Evolutionary conservation across 2,888 invertebrate genomes (phyloP).

Genomic region (Lycaena phlaeas): DNA sequence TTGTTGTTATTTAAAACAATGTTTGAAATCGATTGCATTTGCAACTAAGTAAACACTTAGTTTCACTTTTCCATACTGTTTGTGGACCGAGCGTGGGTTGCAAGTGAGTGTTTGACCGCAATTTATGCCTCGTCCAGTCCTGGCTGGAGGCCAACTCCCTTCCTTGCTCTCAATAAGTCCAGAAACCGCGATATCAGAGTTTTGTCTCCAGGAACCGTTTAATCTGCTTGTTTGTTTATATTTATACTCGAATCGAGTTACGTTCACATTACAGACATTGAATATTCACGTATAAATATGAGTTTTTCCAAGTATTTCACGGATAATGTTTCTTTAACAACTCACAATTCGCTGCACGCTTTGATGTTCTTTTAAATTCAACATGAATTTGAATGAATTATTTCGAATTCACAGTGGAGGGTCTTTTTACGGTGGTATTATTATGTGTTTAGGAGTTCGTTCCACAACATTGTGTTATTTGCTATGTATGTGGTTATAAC

Average conservation of each 20-base stretch:
- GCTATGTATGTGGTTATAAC: too few species aligned
- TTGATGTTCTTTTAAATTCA: too few species aligned
- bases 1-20: neutral
- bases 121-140: conserved; percentile 38
- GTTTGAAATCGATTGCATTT: conserved; percentile 9
- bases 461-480: too few species aligned
- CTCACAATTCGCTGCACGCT: too few species aligned
- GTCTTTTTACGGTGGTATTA: too few species aligned
- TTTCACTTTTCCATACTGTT: conserved; percentile 36
- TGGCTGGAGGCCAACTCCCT: conserved; percentile 44
- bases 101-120: conserved; percentile 31
- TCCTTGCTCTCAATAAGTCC: conserved; percentile 46
- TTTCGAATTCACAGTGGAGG: too few species aligned
- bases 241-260: conserved; percentile 25
- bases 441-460: too few species aligned
- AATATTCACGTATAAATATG: neutral
- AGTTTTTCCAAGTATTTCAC: neutral
- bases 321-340: too few species aligned
- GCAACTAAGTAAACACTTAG: conserved; percentile 26
- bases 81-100: conserved; percentile 24
- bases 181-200: conserved; percentile 51
- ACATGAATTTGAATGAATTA: too few species aligned
- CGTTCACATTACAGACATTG: neutral
- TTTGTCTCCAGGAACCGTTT: conserved; percentile 43
- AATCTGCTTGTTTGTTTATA: conserved; percentile 51